These are phyloP conservation scores for Polyommatus iphigenia DNA, from an alignment of 2,888 invertebrate species.

Conservation along the genomic window DNA sequence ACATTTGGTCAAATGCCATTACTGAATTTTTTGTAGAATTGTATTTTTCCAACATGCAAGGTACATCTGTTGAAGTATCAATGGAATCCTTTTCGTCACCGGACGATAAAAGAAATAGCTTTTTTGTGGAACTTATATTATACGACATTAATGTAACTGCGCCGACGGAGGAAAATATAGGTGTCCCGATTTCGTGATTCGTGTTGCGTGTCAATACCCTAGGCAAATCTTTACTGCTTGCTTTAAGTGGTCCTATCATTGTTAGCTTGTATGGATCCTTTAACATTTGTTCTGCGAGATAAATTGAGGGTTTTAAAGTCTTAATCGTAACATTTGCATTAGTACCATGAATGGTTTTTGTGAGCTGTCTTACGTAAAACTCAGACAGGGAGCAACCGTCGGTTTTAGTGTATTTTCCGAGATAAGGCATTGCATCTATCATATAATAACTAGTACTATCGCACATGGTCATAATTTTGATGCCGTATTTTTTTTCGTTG, in stretches of 20 bases:
- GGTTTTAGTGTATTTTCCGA: neutral
- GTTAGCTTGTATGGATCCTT: neutral
- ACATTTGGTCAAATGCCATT: neutral
- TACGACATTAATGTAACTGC: neutral
- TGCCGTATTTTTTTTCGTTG: constrained; percentile 6
- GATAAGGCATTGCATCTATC: neutral
- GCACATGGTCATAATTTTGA: constrained; percentile 1
- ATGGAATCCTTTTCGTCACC: neutral
- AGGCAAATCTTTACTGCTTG: neutral
- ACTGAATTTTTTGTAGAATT: constrained; percentile 8
- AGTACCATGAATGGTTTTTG: neutral
- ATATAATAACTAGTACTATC: neutral
- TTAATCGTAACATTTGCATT: neutral
- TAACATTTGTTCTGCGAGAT: neutral
- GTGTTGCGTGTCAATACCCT: neutral
- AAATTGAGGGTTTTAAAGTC: neutral
- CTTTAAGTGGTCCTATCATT: neutral
- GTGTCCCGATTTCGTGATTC: neutral
- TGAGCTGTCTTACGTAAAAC: neutral
- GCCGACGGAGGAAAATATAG: neutral
- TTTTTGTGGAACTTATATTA: neutral
- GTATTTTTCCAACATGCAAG: constrained; percentile 7
- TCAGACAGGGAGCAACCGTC: neutral
- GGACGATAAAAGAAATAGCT: neutral
- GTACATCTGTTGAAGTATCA: neutral